Conservation (phyloP, 2,888 invertebrate species). For the Ceraclea dissimilis region DNA sequence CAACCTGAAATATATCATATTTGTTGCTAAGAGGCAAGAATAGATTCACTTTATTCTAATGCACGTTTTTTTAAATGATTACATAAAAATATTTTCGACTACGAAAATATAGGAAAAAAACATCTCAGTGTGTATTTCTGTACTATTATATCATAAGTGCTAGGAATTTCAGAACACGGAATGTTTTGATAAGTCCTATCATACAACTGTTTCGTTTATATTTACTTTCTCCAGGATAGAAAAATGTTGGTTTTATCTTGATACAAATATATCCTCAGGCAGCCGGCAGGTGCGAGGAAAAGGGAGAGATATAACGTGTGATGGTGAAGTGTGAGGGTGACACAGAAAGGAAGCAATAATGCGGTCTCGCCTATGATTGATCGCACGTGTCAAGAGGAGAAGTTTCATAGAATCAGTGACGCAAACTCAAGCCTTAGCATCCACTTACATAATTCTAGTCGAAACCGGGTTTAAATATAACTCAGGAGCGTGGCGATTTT, state of each 20-base stretch:
- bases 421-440: background rate
- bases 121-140: too few species aligned
- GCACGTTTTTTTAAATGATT: too few species aligned
- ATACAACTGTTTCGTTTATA: background rate
- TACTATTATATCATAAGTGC: too few species aligned
- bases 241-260: background rate
- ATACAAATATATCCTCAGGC: background rate
- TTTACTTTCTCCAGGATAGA: background rate
- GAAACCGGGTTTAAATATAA: too few species aligned
- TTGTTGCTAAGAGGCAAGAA: too few species aligned
- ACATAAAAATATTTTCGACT: too few species aligned
- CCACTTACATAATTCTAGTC: too few species aligned
- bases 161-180: too few species aligned
- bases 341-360: slow-evolving; percentile 10
- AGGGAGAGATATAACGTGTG: background rate
- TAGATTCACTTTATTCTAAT: too few species aligned
- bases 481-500: too few species aligned
- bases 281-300: background rate
- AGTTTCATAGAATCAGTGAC: slow-evolving; percentile 11
- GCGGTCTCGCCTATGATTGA: slow-evolving; percentile 17
- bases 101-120: too few species aligned
- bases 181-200: background rate
- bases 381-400: slow-evolving; percentile 17
- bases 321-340: background rate
- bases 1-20: too few species aligned